A percentile compares a stretch with the other conserved stretches of the same genome.
These are phyloP conservation scores for Hypercompe scribonia DNA, from an alignment of 2,888 invertebrate species.

Conservation along the genomic window DNA sequence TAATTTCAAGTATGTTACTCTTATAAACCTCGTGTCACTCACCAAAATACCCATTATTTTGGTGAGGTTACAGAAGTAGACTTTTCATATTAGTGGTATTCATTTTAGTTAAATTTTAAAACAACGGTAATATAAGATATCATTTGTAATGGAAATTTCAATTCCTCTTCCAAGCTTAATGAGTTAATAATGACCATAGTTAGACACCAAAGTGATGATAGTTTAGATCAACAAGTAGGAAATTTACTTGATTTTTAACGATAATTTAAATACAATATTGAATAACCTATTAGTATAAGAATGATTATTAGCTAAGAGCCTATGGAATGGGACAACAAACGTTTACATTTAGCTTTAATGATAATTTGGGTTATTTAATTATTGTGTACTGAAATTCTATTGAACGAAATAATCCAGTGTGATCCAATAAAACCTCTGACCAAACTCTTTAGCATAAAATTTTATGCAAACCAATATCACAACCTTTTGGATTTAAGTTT, in stretches of 20 bases:
- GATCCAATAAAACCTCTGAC: too few relatives aligned
- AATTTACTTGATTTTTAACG: background rate
- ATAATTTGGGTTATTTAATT: background rate
- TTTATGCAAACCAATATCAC: too few relatives aligned
- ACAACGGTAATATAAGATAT: background rate
- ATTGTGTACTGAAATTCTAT: background rate
- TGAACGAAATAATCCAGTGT: background rate
- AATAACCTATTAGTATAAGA: background rate
- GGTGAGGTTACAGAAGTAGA: background rate
- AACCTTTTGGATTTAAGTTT: too few relatives aligned
- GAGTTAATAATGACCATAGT: conserved; percentile 26
- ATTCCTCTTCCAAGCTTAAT: conserved; percentile 18
- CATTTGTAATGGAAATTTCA: conserved; percentile 20
- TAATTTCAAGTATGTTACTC: background rate
- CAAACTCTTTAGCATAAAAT: too few relatives aligned
- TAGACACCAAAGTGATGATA: conserved; percentile 2
- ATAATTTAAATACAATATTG: background rate
- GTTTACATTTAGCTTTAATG: background rate
- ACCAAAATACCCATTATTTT: background rate
- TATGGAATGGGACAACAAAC: too few relatives aligned
- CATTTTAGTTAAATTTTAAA: background rate
- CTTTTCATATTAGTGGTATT: background rate
- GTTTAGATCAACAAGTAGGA: conserved; percentile 1
- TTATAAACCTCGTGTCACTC: too few relatives aligned
- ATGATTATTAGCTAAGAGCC: too few relatives aligned